A percentile compares a stretch with the other conserved stretches of the same genome.
Conservation (phyloP, 2,797 vertebrate genomes). For the Pitangus sulphuratus region DNA sequence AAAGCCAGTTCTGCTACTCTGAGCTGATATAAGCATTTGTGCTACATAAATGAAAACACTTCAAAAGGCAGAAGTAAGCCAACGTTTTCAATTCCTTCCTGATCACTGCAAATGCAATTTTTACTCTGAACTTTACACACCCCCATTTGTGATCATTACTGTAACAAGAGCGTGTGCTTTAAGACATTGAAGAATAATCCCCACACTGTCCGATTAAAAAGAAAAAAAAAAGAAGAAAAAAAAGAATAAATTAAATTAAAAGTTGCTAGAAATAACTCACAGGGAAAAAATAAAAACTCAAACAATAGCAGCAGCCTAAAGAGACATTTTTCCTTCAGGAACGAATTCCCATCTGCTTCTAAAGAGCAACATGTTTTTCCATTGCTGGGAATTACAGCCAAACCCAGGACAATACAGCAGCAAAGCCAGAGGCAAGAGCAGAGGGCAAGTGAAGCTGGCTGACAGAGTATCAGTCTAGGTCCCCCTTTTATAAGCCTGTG, state of each 20-base stretch:
- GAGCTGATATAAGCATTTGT: not conserved
- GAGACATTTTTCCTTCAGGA: slow-evolving; percentile 65
- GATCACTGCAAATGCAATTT: not conserved
- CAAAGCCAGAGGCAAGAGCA: not conserved
- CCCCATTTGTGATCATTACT: not conserved
- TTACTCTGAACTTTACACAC: not conserved
- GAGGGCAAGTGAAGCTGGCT: slow-evolving; percentile 18
- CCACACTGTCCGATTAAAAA: not conserved
- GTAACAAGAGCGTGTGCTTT: not conserved
- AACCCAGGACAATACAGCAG: slow-evolving; percentile 53
- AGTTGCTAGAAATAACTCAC: slow-evolving; percentile 67
- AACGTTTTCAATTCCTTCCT: not conserved
- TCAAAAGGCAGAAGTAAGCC: not conserved
- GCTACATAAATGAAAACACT: not conserved
- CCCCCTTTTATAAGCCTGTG: not conserved
- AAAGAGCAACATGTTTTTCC: slow-evolving; percentile 72
- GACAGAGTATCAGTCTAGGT: not conserved
- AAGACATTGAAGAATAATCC: slow-evolving; percentile 7
- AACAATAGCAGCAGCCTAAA: slow-evolving; percentile 65
- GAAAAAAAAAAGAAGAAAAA: not conserved
- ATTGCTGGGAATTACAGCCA: slow-evolving; percentile 46
- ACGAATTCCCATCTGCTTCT: slow-evolving; percentile 70
- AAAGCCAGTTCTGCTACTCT: not conserved
- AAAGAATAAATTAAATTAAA: slow-evolving; percentile 22
- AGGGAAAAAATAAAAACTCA: slow-evolving; percentile 66